Conservation (phyloP, 1,140 invertebrate species). For the Belonocnema kinseyi region DNA sequence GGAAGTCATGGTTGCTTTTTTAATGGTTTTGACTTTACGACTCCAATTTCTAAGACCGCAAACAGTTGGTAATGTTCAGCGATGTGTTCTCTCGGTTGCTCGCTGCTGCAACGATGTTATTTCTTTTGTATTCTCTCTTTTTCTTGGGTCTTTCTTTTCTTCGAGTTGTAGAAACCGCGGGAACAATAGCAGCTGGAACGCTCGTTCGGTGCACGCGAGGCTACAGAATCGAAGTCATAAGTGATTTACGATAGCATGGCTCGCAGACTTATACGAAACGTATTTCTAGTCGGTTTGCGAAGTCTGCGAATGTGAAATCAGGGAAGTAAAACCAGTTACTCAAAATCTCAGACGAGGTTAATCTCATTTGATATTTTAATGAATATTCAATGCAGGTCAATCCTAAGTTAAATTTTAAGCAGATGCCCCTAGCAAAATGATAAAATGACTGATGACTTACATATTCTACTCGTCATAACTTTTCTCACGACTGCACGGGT, state of each 20-base stretch:
- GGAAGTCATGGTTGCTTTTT: neutral
- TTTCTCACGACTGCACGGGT: too few species aligned
- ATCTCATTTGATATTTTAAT: slow-evolving; percentile 44
- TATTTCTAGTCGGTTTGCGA: slow-evolving; percentile 51
- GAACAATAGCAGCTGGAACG: slow-evolving; percentile 57
- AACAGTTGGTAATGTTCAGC: slow-evolving; percentile 28
- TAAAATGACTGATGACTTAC: too few species aligned
- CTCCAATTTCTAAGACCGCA: slow-evolving; percentile 26
- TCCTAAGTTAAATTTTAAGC: too few species aligned
- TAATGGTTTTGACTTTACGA: slow-evolving; percentile 22
- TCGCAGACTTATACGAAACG: slow-evolving; percentile 45
- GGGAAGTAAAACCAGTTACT: slow-evolving; percentile 44
- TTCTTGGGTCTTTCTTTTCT: slow-evolving; percentile 24
- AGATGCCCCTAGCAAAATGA: too few species aligned
- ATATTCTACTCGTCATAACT: too few species aligned
- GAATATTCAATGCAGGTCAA: too few species aligned
- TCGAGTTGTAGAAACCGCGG: slow-evolving; percentile 45
- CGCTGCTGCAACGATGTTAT: slow-evolving; percentile 20
- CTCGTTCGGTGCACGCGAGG: slow-evolving; percentile 49
- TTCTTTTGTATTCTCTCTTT: neutral
- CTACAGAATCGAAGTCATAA: slow-evolving; percentile 50
- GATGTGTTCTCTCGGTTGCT: slow-evolving; percentile 24
- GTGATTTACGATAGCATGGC: slow-evolving; percentile 54
- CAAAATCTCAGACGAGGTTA: slow-evolving; percentile 28
- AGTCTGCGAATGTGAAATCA: slow-evolving; percentile 47